Percentiles rank a stretch among this genome's conserved stretches.
phyloP scores from a whole-genome alignment of 2,113 vertebrate species.

The Rhipidura dahli region DNA sequence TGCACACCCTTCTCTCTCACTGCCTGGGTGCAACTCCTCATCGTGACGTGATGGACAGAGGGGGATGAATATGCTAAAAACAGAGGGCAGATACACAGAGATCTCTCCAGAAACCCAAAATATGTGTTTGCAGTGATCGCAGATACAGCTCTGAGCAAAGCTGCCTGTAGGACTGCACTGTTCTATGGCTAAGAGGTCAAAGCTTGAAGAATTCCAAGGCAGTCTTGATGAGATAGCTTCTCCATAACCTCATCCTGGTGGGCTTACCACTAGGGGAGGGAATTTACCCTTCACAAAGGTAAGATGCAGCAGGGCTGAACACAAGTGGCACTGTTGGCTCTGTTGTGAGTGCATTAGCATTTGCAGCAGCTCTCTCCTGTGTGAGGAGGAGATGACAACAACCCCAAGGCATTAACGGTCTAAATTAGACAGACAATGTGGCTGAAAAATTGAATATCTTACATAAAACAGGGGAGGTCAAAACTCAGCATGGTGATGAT shows the following conservation, averaged over 20 bases:
- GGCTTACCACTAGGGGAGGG: not conserved
- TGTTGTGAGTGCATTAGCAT: not conserved
- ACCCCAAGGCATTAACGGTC: not conserved
- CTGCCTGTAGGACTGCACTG: not conserved
- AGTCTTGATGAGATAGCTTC: not conserved
- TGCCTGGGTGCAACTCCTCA: not conserved
- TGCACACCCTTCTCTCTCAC: not conserved
- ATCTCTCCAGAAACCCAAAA: not conserved
- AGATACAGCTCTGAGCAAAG: not conserved
- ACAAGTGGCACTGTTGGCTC: not conserved
- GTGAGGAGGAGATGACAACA: not conserved
- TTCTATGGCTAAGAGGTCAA: not conserved
- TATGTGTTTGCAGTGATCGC: not conserved
- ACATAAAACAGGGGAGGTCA: slow-evolving; percentile 12
- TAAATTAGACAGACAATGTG: slow-evolving; percentile 13
- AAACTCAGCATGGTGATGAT: not conserved
- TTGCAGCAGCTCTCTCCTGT: not conserved
- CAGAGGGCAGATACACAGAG: not conserved
- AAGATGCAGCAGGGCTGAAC: not conserved
- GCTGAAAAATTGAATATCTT: not conserved
- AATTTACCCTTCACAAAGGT: not conserved
- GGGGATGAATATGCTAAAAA: not conserved
- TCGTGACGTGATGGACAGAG: accelerated
- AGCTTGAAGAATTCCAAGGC: not conserved
- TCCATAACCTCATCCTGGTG: not conserved